Evolutionary conservation across 2,113 vertebrate genomes (phyloP), one percentile per base, ranked within the genome.

Genomic region (Ariopsis seemanni): DNA sequence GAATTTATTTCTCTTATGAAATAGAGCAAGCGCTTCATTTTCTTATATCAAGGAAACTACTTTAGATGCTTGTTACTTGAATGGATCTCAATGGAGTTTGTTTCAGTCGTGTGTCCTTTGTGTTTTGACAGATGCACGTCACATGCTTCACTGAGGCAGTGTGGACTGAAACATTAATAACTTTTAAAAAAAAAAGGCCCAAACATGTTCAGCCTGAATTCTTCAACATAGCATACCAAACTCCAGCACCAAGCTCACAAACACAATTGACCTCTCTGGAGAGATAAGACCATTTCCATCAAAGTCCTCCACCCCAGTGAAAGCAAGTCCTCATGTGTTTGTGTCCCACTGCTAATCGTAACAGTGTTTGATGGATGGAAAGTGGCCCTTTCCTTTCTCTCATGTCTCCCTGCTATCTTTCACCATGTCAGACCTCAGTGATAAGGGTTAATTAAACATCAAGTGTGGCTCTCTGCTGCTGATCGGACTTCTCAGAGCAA

Each of bases 361-460:
- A 1, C 58, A 77, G 57, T 85, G 58, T 78, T 55, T 86, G 74
- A 86, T 86, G 84, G 84, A 86, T 79, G 60, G 74, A 78, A 79
- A 86, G 42, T 50, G 74, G 14, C 84, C 58, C 57, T 63, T 48
- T 53, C 25, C 74, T 85, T 79, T 78, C 84, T 65, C 15, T 22
- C 27, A 18, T 52, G 2, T 52, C 57, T 11, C 18, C 27, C 25
- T 74, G 27, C 75, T 85, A 85, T 85, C 55, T 48, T 57, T 75
- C 17, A 42, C 12, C 53, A 14, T 78, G 71, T 78, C 62, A 86
- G 85, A 48, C 69, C 85, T 55, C 60, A 55, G 75, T 80, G 85
- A 86, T 86, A 80, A 80, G 52, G 58, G 48, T 80, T 80, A 80
- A 86, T 86, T 86, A 80, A 86, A 80, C 74, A 86, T 80, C 75